Evolutionary conservation across 1,140 invertebrate genomes (phyloP).

Genomic region (Cyclina sinensis): DNA sequence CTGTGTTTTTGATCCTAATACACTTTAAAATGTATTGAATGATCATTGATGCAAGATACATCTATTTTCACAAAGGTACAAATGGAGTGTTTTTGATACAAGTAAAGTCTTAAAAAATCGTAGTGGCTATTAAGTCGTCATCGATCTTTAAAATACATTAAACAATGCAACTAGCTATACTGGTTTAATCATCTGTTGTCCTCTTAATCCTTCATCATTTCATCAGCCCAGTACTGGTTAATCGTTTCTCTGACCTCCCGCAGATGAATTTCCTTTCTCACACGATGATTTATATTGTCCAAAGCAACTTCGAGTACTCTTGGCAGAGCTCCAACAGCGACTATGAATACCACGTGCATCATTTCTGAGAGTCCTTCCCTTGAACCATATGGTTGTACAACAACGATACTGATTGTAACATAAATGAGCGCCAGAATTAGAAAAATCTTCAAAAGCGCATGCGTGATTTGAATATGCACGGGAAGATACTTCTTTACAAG

Average conservation of each 20-base stretch:
- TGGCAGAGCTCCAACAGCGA: conserved; percentile 53
- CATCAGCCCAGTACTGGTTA: conserved; percentile 14
- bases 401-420: conserved; percentile 34
- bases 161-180: too few relatives aligned
- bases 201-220: not conserved
- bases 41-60: too few relatives aligned
- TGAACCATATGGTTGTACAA: not conserved
- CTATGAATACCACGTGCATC: conserved; percentile 58
- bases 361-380: conserved; percentile 41
- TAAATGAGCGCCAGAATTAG: conserved; percentile 15
- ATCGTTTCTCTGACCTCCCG: conserved; percentile 9
- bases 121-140: too few relatives aligned
- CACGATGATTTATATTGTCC: conserved; percentile 7
- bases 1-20: too few relatives aligned
- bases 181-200: too few relatives aligned
- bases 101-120: too few relatives aligned
- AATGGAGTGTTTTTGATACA: too few relatives aligned
- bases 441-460: conserved; percentile 27
- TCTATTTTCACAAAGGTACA: too few relatives aligned
- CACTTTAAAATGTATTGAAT: too few relatives aligned
- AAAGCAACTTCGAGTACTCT: conserved; percentile 39
- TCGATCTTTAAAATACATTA: too few relatives aligned
- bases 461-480: conserved; percentile 40
- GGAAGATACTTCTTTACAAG: conserved; percentile 42
- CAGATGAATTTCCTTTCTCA: conserved; percentile 50